Conservation (phyloP, 2,797 vertebrate species). For the Neosilurus mollespiculum region DNA sequence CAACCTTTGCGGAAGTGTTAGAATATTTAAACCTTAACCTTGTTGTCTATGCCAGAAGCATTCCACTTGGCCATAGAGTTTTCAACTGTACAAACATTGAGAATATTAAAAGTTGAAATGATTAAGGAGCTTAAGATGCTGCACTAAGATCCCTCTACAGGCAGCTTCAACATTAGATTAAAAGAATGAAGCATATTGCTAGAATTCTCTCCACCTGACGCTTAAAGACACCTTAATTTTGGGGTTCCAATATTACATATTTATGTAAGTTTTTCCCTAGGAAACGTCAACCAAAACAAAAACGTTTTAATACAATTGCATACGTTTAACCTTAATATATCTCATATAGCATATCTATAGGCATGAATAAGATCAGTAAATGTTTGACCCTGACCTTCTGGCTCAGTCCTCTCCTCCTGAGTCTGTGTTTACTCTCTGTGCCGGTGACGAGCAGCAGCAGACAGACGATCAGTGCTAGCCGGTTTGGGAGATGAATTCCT, state of each 20-base stretch:
- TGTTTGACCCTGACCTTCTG: constrained; percentile 71
- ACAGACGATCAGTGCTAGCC: constrained; percentile 63
- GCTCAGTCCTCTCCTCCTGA: constrained; percentile 74
- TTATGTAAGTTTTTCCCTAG: neutral
- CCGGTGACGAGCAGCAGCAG: constrained; percentile 67
- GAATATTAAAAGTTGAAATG: too few relatives aligned
- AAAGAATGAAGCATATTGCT: neutral
- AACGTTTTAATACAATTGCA: neutral
- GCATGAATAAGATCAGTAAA: neutral
- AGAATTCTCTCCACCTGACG: neutral
- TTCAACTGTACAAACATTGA: neutral
- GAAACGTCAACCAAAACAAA: neutral
- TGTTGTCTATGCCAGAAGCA: neutral
- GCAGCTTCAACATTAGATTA: neutral
- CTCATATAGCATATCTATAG: neutral
- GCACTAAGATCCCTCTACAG: neutral
- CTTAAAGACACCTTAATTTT: neutral
- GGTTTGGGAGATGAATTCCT: constrained; percentile 36
- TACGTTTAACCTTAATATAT: neutral
- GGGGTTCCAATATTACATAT: neutral
- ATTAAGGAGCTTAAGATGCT: neutral
- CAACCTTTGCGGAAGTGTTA: neutral
- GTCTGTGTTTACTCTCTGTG: constrained; percentile 60
- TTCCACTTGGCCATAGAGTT: neutral
- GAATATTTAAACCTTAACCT: neutral